These are phyloP conservation scores for Drosophila prosaltans DNA, from an alignment of 1,140 invertebrate genomes.

Conservation along the genomic window DNA sequence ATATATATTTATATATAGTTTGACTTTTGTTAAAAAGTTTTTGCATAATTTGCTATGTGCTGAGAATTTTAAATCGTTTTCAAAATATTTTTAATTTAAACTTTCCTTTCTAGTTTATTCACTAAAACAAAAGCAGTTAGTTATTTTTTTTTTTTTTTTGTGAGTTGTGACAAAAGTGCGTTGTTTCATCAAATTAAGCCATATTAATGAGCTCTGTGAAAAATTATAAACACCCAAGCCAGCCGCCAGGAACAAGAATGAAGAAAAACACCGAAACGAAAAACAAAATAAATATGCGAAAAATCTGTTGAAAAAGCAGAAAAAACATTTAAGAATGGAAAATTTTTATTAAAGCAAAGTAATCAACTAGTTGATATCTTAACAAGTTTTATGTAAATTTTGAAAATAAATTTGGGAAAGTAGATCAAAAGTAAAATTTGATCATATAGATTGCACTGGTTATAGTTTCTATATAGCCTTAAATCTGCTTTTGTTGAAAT, in stretches of 20 bases:
- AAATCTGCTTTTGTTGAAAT: too few species aligned
- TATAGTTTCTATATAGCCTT: too few species aligned
- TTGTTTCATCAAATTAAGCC: constrained; percentile 37
- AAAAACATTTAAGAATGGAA: not conserved
- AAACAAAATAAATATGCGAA: not conserved
- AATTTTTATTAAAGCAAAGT: not conserved
- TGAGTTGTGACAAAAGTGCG: not conserved
- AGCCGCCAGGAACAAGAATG: constrained; percentile 32
- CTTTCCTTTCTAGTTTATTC: constrained; percentile 42
- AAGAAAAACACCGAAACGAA: not conserved
- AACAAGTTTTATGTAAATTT: not conserved
- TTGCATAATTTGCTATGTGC: constrained; percentile 53
- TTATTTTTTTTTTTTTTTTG: constrained; percentile 2
- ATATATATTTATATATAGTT: constrained; percentile 16
- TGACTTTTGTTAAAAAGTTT: constrained; percentile 47
- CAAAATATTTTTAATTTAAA: constrained; percentile 52
- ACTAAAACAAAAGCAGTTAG: constrained; percentile 26
- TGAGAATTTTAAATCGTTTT: constrained; percentile 46
- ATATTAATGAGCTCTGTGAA: constrained; percentile 54
- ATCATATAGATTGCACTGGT: too few species aligned
- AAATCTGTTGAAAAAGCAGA: not conserved
- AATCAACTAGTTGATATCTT: not conserved
- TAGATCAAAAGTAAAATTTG: too few species aligned
- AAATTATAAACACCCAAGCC: constrained; percentile 47
- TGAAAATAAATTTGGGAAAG: not conserved